Evolutionary conservation across 2,113 vertebrate species (phyloP).

Genomic region (Pygathrix nemaeus): DNA sequence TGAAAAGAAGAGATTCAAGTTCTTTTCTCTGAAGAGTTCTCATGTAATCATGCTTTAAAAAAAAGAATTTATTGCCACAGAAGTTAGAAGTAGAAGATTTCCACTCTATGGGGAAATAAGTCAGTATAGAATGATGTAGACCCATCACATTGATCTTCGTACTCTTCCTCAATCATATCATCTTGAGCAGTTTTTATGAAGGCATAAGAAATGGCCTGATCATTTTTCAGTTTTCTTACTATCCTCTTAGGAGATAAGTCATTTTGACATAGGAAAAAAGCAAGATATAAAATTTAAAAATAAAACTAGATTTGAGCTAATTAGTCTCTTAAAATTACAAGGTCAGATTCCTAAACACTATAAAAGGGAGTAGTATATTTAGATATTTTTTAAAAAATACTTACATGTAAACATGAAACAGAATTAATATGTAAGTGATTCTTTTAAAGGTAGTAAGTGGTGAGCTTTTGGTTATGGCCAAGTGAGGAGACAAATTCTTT

Average conservation of each 20-base stretch:
- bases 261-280: neutral
- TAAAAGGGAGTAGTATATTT: neutral
- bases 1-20: neutral
- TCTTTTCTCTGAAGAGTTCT: neutral
- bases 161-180: neutral
- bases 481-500: neutral
- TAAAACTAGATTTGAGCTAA: neutral
- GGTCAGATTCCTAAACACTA: neutral
- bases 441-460: neutral
- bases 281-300: neutral
- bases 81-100: neutral
- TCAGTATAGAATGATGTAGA: neutral
- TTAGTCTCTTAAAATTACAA: neutral
- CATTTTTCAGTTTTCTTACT: slow-evolving; percentile 1
- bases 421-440: neutral
- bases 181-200: neutral
- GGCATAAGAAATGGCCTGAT: neutral
- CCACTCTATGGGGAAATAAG: neutral
- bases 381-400: neutral
- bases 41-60: neutral
- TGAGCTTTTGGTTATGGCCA: neutral
- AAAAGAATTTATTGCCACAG: slow-evolving; percentile 19
- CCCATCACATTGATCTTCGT: neutral
- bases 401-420: neutral
- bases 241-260: neutral